Conservation (phyloP, 2,888 invertebrate genomes). For the Hypomecis punctinalis region DNA sequence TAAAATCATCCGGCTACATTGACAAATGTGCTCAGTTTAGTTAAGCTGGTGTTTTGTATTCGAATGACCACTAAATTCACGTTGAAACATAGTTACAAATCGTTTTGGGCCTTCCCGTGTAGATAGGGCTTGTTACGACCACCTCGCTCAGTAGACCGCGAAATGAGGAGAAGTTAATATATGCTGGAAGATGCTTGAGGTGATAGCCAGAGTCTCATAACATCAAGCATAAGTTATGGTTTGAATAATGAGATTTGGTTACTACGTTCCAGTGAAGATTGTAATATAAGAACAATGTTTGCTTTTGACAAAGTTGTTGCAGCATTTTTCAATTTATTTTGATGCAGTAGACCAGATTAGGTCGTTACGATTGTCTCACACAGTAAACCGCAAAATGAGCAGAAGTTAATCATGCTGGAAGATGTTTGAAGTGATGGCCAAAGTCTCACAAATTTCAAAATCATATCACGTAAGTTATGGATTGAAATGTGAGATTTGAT, state of each 20-base stretch:
- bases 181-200: conserved; percentile 12
- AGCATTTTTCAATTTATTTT: too few species aligned
- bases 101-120: conserved; percentile 29
- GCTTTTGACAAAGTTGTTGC: too few species aligned
- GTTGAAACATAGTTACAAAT: conserved; percentile 38
- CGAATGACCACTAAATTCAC: conserved; percentile 36
- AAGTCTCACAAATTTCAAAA: too few species aligned
- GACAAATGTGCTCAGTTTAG: conserved; percentile 35
- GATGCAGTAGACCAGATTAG: too few species aligned
- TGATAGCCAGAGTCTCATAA: conserved; percentile 8
- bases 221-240: conserved; percentile 6
- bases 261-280: not conserved
- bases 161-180: conserved; percentile 26
- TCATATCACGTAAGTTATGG: too few species aligned
- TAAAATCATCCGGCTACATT: conserved; percentile 26
- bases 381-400: too few species aligned
- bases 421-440: too few species aligned
- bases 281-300: not conserved
- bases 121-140: conserved; percentile 27
- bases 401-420: too few species aligned
- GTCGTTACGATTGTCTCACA: too few species aligned
- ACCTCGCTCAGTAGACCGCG: conserved; percentile 24
- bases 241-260: not conserved
- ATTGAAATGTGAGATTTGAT: too few species aligned
- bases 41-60: conserved; percentile 33